Evolutionary conservation across 2,797 vertebrate species (phyloP).

Genomic region (Coilia nasus): DNA sequence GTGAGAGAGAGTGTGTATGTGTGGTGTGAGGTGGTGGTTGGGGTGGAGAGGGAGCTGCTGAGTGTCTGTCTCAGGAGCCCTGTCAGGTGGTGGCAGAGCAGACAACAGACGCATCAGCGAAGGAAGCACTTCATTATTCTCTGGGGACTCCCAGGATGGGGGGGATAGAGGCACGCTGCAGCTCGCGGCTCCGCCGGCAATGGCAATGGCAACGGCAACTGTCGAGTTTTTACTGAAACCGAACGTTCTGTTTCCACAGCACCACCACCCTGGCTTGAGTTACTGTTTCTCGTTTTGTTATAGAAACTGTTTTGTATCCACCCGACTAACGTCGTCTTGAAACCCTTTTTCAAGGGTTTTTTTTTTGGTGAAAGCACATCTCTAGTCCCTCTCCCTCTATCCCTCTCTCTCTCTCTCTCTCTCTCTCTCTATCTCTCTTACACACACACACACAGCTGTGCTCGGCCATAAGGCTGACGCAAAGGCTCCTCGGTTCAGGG

Average conservation of each 20-base stretch:
- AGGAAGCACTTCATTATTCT: constrained; percentile 24
- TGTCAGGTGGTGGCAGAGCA: constrained; percentile 12
- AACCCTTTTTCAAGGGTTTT: background rate
- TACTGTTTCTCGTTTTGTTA: background rate
- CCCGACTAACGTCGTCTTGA: background rate
- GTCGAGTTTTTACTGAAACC: background rate
- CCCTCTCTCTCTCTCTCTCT: background rate
- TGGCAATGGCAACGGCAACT: background rate
- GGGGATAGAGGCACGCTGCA: background rate
- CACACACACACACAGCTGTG: background rate
- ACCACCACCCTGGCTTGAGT: constrained; percentile 6
- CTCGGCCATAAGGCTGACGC: background rate
- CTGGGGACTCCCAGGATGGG: background rate
- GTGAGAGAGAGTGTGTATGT: too few species aligned
- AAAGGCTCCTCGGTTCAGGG: constrained; percentile 28
- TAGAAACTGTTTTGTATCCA: constrained; percentile 10
- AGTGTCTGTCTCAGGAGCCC: constrained; percentile 2
- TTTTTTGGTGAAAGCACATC: background rate
- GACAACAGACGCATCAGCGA: constrained; percentile 10
- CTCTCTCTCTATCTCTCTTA: too few species aligned
- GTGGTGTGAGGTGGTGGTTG: background rate
- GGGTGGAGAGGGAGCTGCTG: background rate
- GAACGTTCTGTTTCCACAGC: background rate
- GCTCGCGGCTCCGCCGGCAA: background rate
- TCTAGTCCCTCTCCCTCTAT: background rate